Evolutionary conservation across 2,113 vertebrate species (phyloP).

Genomic region (Felis catus): F.catus_Fca126_mat1.0 CM031414.1:119468501-119469000

Average conservation of each 20-base stretch:
- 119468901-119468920: not conserved
- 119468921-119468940: not conserved
- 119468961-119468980: constrained; percentile 1
- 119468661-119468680: not conserved
- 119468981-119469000: not conserved
- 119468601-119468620: not conserved
- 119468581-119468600: not conserved
- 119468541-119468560: not conserved
- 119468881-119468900: not conserved
- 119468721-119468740: not conserved
- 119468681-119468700: not conserved
- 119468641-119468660: not conserved
- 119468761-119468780: not conserved
- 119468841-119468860: constrained; percentile 6
- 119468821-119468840: constrained; percentile 13
- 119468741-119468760: not conserved
- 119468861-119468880: constrained; percentile 1
- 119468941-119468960: constrained; percentile 12
- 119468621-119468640: not conserved
- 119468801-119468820: not conserved
- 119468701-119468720: not conserved
- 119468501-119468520: not conserved
- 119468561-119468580: not conserved
- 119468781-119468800: constrained; percentile 19
- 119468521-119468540: not conserved